These are phyloP conservation scores for Autographa gamma DNA, from an alignment of 2,888 invertebrate genomes.

Conservation along the genomic window DNA sequence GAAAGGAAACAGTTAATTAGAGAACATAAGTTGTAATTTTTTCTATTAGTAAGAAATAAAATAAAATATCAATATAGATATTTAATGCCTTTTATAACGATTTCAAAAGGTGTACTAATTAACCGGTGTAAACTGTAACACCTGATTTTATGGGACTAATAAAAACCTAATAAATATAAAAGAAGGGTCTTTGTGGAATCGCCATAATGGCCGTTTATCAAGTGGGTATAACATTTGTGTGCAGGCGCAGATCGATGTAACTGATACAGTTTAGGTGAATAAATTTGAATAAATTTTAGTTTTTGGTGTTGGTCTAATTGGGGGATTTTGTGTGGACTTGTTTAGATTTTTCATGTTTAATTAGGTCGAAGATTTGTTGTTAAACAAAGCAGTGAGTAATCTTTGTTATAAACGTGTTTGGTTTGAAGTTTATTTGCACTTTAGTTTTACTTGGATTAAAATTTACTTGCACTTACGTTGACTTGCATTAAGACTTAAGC, in stretches of 20 bases:
- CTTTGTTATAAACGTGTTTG: not conserved
- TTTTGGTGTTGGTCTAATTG: slow-evolving; percentile 37
- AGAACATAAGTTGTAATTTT: not conserved
- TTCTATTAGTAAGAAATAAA: slow-evolving; percentile 33
- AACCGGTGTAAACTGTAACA: slow-evolving; percentile 69
- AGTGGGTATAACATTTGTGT: slow-evolving; percentile 69
- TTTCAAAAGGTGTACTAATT: slow-evolving; percentile 44
- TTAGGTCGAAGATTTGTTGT: not conserved
- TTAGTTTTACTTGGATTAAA: too few species aligned
- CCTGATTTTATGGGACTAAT: slow-evolving; percentile 74
- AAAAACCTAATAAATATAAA: slow-evolving; percentile 75
- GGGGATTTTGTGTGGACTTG: slow-evolving; percentile 10
- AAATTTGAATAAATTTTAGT: slow-evolving; percentile 64
- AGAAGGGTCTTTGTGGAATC: slow-evolving; percentile 48
- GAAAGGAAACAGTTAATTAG: slow-evolving; percentile 4
- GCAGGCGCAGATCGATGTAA: slow-evolving; percentile 60
- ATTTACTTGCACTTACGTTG: too few species aligned
- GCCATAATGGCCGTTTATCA: slow-evolving; percentile 65
- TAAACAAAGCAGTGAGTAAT: not conserved
- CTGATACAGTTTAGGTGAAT: slow-evolving; percentile 74
- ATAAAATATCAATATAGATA: slow-evolving; percentile 33
- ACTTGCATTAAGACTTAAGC: too few species aligned
- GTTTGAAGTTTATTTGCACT: too few species aligned
- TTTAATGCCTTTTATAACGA: slow-evolving; percentile 24
- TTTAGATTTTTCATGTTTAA: not conserved